Base-by-base conservation (phyloP, 2,888 invertebrate species). In the Mystacides longicornis region DNA sequence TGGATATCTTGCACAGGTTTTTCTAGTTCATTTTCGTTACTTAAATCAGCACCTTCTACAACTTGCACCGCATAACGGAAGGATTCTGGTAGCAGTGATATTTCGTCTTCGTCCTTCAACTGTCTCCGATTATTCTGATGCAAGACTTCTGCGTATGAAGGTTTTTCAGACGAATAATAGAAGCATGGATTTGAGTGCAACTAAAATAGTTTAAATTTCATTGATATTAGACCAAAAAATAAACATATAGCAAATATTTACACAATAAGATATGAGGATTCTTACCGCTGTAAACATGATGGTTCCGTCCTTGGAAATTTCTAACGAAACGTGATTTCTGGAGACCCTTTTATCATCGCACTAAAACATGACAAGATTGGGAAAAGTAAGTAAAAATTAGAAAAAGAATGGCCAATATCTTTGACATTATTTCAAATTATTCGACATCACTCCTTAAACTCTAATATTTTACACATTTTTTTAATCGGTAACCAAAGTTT, bases 161-260 rank as follows among this genome's bases (percentile, higher is more conserved):
- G 37, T 47, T 23, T 11, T 11, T 57, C 67, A 67, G 59, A 67
- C 67, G 62, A 64, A 66, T 64, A 64, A 52, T 71, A 74, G 64
- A 78, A 81, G 64, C 78, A 79, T 21, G 81, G 81, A 62, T 80
- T 81, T 63, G 69, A 66, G 62, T 81, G 79, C 23, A 74, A 65
- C 81, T 81, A 66, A 43, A 73, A 73, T 55, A 60, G 59, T 18
- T 3, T 20, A 46, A 47, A 46, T 23, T 20, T 43, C 7, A 14
- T 14, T 16, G 14, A 43, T 43, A 11, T 43, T 5, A 43, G 7
- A 43, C 4, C 16, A 43, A 43, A 43, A 43, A 11, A 43, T 43
- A 5, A 43, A 43, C 7, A 11, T 43, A 16, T 43, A 18, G 16
- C 4, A 43, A 43, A 43, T 5, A 43, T 43, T 18, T 43, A n/a